Conservation (phyloP, 2,888 invertebrate species). For the Flexamia atlantica region DNA sequence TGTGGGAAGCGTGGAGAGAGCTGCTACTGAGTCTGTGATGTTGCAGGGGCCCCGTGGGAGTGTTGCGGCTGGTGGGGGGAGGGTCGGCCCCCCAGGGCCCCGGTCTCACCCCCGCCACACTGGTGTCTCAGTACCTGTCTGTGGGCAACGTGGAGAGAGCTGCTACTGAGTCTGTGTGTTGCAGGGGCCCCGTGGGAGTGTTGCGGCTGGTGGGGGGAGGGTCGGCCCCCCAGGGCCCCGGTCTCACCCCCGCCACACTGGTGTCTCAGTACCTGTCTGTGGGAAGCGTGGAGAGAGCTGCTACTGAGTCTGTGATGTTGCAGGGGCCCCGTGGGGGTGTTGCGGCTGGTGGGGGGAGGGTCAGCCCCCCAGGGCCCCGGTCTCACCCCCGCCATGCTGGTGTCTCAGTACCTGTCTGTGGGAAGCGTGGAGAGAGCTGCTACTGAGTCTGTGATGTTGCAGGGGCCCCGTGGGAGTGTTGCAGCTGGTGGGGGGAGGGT, state of each 20-base stretch:
- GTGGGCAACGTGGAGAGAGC: constrained; percentile 83
- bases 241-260: constrained; percentile 79
- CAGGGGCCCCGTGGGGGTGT: constrained; percentile 79
- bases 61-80: constrained; percentile 77
- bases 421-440: constrained; percentile 84
- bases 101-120: constrained; percentile 79
- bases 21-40: constrained; percentile 76
- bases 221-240: constrained; percentile 74
- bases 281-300: constrained; percentile 83
- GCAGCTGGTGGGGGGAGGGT: constrained; percentile 77
- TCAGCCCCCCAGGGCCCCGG: constrained; percentile 75
- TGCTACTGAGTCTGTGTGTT: constrained; percentile 74
- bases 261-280: constrained; percentile 81
- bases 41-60: constrained; percentile 78
- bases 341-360: constrained; percentile 77
- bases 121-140: constrained; percentile 82
- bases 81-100: constrained; percentile 75
- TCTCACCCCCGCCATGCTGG: constrained; percentile 79
- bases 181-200: constrained; percentile 78
- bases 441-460: constrained; percentile 72
- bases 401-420: constrained; percentile 81
- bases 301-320: constrained; percentile 72
- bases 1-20: constrained; percentile 81
- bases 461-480: constrained; percentile 79
- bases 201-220: constrained; percentile 77